Evolutionary conservation across 2,113 vertebrate genomes (phyloP).

Genomic region (Australoheros scitulus): DNA sequence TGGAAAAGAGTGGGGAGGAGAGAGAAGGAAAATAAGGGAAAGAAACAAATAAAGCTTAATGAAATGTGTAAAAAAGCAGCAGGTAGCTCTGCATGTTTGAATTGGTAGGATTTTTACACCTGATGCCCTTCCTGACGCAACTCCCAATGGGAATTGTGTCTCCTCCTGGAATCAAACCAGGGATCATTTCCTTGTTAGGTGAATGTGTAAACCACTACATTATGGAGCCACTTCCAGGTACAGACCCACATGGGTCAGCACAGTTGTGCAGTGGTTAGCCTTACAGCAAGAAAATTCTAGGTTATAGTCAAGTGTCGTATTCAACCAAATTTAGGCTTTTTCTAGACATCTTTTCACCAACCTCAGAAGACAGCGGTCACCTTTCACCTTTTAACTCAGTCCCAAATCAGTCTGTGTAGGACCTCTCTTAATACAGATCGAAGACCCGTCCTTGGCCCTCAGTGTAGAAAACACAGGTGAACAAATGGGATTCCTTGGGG

Average conservation of each 20-base stretch:
- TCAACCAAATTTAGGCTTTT: neutral
- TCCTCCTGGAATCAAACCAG: neutral
- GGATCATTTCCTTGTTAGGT: neutral
- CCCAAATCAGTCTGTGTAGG: no score
- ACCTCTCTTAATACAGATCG: neutral
- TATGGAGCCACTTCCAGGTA: neutral
- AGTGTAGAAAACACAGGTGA: neutral
- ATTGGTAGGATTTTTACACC: no score
- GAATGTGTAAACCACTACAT: neutral
- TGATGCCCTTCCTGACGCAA: no score
- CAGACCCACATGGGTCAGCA: no score
- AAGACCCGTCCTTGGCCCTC: neutral
- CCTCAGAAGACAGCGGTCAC: neutral
- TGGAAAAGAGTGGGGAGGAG: neutral
- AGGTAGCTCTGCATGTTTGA: no score
- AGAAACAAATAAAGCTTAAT: neutral
- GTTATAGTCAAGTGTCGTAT: neutral
- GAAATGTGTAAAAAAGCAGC: no score
- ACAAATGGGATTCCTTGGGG: neutral
- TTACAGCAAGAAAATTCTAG: neutral
- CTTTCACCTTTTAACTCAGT: neutral
- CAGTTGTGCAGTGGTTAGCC: no score
- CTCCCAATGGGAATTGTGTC: neutral
- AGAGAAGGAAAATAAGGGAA: neutral
- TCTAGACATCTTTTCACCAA: neutral